Percentiles rank a stretch among this genome's conserved stretches.
Conservation (phyloP, 37 sponge, comb jelly and placozoan species). For the Agelas oroides region DNA sequence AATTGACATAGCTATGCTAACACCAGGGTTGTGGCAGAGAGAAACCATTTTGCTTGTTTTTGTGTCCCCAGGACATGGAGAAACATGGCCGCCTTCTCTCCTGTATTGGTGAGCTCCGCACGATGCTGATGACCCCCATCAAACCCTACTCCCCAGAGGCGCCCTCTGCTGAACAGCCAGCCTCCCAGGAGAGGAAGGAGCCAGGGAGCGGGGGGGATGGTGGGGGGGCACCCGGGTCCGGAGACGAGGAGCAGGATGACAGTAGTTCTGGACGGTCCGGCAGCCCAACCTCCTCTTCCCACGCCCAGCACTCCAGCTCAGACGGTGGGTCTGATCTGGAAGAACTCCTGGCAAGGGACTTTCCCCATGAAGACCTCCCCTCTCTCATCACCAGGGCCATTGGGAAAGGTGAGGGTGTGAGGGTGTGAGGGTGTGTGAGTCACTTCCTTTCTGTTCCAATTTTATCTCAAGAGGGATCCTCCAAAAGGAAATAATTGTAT, state of each 20-base stretch:
- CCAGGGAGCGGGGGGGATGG: neutral
- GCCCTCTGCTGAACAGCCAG: too few species aligned
- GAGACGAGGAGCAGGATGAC: slow-evolving; percentile 47
- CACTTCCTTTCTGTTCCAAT: too few species aligned
- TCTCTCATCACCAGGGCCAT: slow-evolving; percentile 68
- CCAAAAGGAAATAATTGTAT: too few species aligned
- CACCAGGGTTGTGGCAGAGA: too few species aligned
- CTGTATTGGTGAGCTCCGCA: slow-evolving; percentile 60
- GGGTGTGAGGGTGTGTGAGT: neutral
- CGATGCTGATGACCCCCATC: slow-evolving; percentile 79
- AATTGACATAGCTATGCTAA: too few species aligned
- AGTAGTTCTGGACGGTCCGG: slow-evolving; percentile 17
- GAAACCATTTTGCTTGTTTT: neutral
- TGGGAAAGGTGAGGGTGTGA: slow-evolving; percentile 76
- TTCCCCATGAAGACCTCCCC: slow-evolving; percentile 69
- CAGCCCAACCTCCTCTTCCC: slow-evolving; percentile 27
- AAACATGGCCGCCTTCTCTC: slow-evolving; percentile 59
- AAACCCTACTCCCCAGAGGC: slow-evolving; percentile 46
- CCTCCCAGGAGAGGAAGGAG: neutral
- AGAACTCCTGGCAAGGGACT: slow-evolving; percentile 56
- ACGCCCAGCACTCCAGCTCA: slow-evolving; percentile 49
- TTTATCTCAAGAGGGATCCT: too few species aligned
- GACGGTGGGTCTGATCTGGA: slow-evolving; percentile 48
- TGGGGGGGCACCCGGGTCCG: slow-evolving; percentile 3
- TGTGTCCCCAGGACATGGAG: slow-evolving; percentile 59